These are phyloP conservation scores for Trissoscelio sp. DNA, from an alignment of 2,888 invertebrate species.

Conservation along the genomic window DNA sequence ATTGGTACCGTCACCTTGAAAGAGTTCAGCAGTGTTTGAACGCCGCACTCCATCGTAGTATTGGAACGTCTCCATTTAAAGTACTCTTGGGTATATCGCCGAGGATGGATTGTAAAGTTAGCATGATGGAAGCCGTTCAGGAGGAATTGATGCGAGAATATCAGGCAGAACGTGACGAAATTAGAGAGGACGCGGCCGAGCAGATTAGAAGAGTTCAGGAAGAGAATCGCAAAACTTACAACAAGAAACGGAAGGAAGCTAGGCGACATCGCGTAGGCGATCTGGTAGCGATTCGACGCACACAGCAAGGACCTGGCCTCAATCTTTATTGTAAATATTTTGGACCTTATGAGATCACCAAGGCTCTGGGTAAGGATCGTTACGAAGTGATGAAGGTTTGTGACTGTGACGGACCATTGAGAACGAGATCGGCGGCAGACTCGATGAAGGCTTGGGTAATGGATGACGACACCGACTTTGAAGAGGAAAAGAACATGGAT, in stretches of 20 bases:
- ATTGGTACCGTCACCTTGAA: too few species aligned
- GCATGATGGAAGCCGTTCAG: neutral
- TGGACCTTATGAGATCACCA: neutral
- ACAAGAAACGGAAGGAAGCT: neutral
- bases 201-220: constrained; percentile 36
- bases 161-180: constrained; percentile 15
- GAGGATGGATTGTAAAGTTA: neutral
- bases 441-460: neutral
- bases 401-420: neutral
- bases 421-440: neutral
- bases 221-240: constrained; percentile 28
- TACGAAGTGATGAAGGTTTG: neutral
- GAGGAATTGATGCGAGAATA: neutral
- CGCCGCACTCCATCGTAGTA: neutral
- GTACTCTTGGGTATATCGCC: neutral
- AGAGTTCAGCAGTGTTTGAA: neutral
- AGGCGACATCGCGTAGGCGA: neutral
- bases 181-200: constrained; percentile 15
- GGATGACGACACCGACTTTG: neutral
- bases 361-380: constrained; percentile 1
- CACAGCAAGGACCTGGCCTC: neutral
- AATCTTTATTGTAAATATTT: constrained; percentile 2
- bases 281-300: neutral
- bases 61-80: neutral
- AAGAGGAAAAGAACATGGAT: too few species aligned